Conservation (phyloP, 2,888 invertebrate genomes). For the Drosophila melanosoma region DNA sequence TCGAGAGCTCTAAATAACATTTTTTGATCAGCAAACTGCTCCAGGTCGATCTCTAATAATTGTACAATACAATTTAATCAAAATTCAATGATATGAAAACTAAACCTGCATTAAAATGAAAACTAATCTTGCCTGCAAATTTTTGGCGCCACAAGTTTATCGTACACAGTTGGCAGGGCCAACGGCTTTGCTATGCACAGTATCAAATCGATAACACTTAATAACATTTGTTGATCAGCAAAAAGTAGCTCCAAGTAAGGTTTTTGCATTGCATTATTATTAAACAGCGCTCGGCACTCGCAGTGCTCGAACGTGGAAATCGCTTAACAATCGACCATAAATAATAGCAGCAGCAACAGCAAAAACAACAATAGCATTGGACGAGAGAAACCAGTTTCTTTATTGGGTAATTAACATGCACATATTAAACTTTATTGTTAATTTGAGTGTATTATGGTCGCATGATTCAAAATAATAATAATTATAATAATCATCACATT, state of each 20-base stretch:
- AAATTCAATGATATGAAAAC: not conserved
- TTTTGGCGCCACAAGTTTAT: constrained; percentile 1
- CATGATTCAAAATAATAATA: constrained; percentile 40
- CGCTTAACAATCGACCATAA: constrained; percentile 24
- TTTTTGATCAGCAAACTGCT: constrained; percentile 24
- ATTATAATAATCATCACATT: constrained; percentile 17
- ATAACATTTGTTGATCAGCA: constrained; percentile 39
- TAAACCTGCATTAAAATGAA: not conserved
- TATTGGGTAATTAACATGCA: constrained; percentile 70
- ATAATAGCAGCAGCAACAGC: constrained; percentile 20
- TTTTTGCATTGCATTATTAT: constrained; percentile 26
- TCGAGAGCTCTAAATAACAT: constrained; percentile 38
- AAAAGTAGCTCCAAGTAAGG: constrained; percentile 14
- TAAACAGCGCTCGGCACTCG: constrained; percentile 18
- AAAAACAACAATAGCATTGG: constrained; percentile 14
- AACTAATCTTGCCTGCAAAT: not conserved
- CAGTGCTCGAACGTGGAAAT: constrained; percentile 7
- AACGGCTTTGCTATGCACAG: constrained; percentile 1
- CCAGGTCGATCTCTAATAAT: not conserved
- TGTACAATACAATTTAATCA: not conserved
- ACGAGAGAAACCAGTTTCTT: constrained; percentile 65
- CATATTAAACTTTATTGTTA: constrained; percentile 52
- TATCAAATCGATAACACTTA: constrained; percentile 43
- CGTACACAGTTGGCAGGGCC: constrained; percentile 24
- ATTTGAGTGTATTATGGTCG: constrained; percentile 37